Percentiles rank a stretch among this genome's conserved stretches.
Conservation (phyloP, 2,113 vertebrate genomes). For the Cephalopterus ornatus region DNA sequence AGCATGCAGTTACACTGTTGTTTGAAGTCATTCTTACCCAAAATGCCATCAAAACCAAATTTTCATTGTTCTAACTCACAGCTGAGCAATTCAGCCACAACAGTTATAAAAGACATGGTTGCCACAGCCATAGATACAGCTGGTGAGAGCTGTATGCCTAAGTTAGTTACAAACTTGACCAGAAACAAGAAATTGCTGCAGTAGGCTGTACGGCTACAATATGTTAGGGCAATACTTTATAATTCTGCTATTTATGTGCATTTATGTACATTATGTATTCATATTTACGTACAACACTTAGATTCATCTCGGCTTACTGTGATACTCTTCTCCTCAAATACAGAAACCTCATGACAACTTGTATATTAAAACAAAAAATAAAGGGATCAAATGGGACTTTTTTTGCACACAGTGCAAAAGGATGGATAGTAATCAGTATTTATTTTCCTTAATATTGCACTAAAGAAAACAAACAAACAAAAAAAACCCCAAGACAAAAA, state of each 20-base stretch:
- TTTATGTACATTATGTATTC: not conserved
- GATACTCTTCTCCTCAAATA: not conserved
- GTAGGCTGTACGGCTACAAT: not conserved
- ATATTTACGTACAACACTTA: not conserved
- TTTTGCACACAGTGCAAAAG: not conserved
- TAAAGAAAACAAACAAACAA: not conserved
- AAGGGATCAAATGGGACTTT: not conserved
- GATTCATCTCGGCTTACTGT: not conserved
- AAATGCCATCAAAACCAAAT: not conserved
- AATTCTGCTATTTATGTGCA: not conserved
- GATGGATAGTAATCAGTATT: not conserved
- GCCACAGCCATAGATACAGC: not conserved
- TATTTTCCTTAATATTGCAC: not conserved
- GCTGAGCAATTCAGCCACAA: not conserved
- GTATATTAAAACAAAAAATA: not conserved
- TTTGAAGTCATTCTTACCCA: not conserved
- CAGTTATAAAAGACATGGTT: not conserved
- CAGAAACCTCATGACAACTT: not conserved
- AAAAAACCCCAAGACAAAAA: not conserved
- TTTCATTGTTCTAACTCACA: not conserved
- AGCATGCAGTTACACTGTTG: not conserved
- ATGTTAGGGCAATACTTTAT: not conserved
- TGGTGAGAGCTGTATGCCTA: not conserved
- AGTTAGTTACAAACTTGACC: not conserved
- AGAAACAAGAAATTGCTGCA: not conserved